Conservation (phyloP, 2,888 invertebrate genomes). For the Mimachlamys varia region DNA sequence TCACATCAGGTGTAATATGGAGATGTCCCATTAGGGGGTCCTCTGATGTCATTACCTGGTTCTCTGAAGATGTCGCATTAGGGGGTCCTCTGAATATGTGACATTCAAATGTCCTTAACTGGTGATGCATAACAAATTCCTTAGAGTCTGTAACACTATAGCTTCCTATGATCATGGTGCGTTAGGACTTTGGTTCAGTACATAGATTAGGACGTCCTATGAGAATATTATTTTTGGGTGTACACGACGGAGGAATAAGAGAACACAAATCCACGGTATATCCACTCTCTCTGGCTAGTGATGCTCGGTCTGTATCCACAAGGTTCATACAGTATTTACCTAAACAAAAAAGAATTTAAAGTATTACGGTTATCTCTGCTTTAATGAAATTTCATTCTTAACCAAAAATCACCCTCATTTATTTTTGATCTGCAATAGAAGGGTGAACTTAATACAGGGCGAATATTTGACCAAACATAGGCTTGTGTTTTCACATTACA, state of each 20-base stretch:
- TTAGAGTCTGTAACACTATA: neutral
- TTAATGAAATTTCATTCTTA: no score
- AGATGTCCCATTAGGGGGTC: neutral
- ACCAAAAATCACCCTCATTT: no score
- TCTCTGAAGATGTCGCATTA: neutral
- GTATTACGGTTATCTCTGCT: no score
- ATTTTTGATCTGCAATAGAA: no score
- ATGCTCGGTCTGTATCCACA: constrained; percentile 92
- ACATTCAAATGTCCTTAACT: no score
- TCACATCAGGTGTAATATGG: neutral
- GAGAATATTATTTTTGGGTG: constrained; percentile 95
- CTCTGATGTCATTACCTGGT: neutral
- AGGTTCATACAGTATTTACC: constrained; percentile 94
- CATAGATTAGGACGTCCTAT: constrained; percentile 84
- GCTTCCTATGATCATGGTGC: neutral
- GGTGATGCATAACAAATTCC: neutral
- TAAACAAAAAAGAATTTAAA: constrained; percentile 73
- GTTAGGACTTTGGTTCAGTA: no score
- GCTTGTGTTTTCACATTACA: no score
- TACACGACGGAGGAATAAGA: constrained; percentile 91
- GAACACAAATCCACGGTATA: constrained; percentile 90
- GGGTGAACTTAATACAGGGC: no score
- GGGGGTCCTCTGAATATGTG: neutral
- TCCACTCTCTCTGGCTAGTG: constrained; percentile 88
- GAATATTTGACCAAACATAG: no score